Evolutionary conservation across 1,140 invertebrate species (phyloP), one percentile per base, ranked within the genome.

Genomic region (Diplogasteroides magnus): DNA sequence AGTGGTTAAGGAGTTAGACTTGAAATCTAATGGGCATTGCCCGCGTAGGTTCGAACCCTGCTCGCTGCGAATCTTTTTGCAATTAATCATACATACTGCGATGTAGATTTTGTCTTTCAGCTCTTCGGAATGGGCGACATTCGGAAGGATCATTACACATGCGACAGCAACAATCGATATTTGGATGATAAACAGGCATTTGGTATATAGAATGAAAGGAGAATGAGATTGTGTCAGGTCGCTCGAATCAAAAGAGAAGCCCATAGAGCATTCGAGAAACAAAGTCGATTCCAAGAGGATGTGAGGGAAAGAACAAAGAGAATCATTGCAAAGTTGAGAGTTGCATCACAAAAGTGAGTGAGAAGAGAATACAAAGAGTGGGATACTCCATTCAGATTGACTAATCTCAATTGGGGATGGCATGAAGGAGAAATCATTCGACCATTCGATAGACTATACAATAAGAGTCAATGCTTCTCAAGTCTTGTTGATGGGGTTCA

Each of bases 31-130:
- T 91, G 89, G 89, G 89, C 87, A 89, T 85, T 90, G 86, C 89
- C 89, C 89, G 89, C 89, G 89, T 88, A 90, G 89, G 89, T 90
- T 90, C 89, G 89, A 90, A 90, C 89, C 90, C 89, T 90, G 89
- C 90, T 89, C 89, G 88, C 89, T 88, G 89, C 89, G 89, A 68
- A n/a, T 19, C 6, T 48, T 48, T 48, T 48, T 48, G 37, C 37
- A 48, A 48, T 19, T 48, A 48, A 11, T 48, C 19, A 11, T 48
- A 48, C 37, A 48, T 48, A 48, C n/a, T n/a, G n/a, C n/a, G n/a
- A n/a, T n/a, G n/a, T n/a, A n/a, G n/a, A n/a, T 48, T 48, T 48
- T 48, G 6, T 6, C 19, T 48, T 48, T 48, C 37, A 48, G 37
- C 19, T 48, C 19, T 19, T n/a, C n/a, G n/a, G n/a, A n/a, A n/a